Percentiles rank a stretch among this genome's conserved stretches.
Evolutionary conservation across 2,113 vertebrate species (phyloP).

Genomic region (Probosciger aterrimus): DNA sequence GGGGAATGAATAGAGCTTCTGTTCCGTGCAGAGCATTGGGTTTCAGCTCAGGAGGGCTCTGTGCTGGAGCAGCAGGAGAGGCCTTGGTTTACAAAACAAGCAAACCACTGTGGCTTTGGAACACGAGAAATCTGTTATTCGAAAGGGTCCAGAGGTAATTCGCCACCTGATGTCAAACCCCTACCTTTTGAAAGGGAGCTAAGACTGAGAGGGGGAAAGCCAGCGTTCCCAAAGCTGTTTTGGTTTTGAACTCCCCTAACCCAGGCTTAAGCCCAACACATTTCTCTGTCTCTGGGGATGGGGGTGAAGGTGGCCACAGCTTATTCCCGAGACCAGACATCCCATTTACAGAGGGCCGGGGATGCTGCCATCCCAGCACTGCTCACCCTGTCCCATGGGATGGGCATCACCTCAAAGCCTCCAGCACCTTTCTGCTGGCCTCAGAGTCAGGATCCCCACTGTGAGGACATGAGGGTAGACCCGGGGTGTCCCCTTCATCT

Average conservation of each 20-base stretch:
- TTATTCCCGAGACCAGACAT: fast-evolving
- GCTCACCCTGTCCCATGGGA: not conserved
- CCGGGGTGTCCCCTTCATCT: not conserved
- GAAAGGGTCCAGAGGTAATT: not conserved
- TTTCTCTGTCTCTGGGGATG: not conserved
- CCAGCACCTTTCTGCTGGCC: fast-evolving
- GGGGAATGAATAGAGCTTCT: conserved; percentile 7
- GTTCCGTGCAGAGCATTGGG: not conserved
- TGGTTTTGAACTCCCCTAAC: not conserved
- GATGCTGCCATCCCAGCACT: not conserved
- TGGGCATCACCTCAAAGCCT: not conserved
- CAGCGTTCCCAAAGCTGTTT: not conserved
- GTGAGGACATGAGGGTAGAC: fast-evolving
- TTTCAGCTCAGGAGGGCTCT: not conserved
- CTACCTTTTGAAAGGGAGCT: not conserved
- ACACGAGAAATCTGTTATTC: not conserved
- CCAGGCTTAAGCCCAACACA: not conserved
- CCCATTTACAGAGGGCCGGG: not conserved
- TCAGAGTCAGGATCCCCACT: not conserved
- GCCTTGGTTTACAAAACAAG: conserved; percentile 22
- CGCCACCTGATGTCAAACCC: not conserved
- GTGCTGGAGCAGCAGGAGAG: not conserved
- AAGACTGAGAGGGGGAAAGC: not conserved
- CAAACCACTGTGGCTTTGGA: not conserved
- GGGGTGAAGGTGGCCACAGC: not conserved